phyloP scores from a whole-genome alignment of 2,113 vertebrate genomes.

The Nycticorax nycticorax region DNA sequence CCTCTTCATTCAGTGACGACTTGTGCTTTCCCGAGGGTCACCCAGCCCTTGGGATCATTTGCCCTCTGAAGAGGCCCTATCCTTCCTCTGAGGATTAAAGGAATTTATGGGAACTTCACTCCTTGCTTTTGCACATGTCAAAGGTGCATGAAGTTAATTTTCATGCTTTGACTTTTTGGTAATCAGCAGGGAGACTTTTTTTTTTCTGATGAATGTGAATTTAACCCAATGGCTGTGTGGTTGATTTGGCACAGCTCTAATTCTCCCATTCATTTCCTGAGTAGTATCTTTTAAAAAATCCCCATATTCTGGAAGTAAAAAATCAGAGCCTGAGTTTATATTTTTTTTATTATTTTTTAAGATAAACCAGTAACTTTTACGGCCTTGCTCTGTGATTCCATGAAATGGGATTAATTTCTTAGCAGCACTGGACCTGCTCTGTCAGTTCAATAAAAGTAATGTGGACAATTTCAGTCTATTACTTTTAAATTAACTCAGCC shows the following conservation, averaged over 20 bases:
- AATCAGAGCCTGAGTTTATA: neutral
- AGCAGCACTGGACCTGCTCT: slow-evolving; percentile 4
- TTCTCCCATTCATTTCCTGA: neutral
- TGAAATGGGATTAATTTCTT: slow-evolving; percentile 39
- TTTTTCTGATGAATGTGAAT: neutral
- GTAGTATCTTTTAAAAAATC: neutral
- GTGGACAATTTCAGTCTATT: slow-evolving; percentile 70
- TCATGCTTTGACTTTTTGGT: neutral
- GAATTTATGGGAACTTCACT: neutral
- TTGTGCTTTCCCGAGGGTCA: neutral
- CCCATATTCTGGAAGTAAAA: slow-evolving; percentile 10
- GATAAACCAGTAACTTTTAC: slow-evolving; percentile 26
- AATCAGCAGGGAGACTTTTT: neutral
- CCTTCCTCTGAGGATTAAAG: neutral
- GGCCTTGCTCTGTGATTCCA: neutral
- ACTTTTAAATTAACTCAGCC: slow-evolving; percentile 74
- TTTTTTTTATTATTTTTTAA: slow-evolving; percentile 1
- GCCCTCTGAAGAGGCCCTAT: neutral
- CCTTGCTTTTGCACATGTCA: fast-evolving
- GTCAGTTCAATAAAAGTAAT: slow-evolving; percentile 64
- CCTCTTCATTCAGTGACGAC: neutral
- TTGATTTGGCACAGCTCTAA: neutral
- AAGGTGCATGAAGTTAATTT: slow-evolving; percentile 3
- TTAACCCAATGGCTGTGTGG: neutral
- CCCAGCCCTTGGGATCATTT: neutral